Percentiles rank a stretch among this genome's conserved stretches.
Conservation (phyloP, 1,140 invertebrate species). For the Chelonus insularis region DNA sequence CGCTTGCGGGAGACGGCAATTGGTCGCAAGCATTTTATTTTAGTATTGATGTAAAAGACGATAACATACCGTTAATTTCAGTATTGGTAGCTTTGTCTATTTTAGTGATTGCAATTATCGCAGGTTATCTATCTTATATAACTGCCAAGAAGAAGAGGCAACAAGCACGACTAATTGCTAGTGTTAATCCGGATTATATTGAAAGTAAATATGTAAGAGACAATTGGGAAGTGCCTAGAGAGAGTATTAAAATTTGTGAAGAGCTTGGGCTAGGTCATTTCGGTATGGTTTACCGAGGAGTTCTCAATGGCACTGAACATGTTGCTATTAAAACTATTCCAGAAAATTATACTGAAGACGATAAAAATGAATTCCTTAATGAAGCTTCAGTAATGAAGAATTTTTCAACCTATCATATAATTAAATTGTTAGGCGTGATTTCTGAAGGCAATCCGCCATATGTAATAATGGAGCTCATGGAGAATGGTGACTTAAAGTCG, state of each 20-base stretch:
- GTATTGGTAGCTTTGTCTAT: conserved; percentile 17
- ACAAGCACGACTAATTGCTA: conserved; percentile 47
- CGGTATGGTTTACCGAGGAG: conserved; percentile 69
- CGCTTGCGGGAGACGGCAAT: conserved; percentile 64
- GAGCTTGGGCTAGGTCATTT: conserved; percentile 73
- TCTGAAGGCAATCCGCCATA: conserved; percentile 67
- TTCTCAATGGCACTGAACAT: conserved; percentile 47
- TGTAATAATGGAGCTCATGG: conserved; percentile 80
- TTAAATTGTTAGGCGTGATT: conserved; percentile 73
- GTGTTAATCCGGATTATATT: conserved; percentile 52
- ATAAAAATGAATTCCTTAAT: conserved; percentile 67
- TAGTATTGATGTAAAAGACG: conserved; percentile 30
- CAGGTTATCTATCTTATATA: conserved; percentile 14
- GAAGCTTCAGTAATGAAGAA: conserved; percentile 72
- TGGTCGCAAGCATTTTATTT: conserved; percentile 53
- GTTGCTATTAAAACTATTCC: conserved; percentile 73
- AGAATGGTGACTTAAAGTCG: conserved; percentile 71
- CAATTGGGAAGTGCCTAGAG: conserved; percentile 69
- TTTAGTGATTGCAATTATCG: not conserved
- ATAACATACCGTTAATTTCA: conserved; percentile 25
- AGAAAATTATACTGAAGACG: conserved; percentile 58
- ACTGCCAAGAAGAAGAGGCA: conserved; percentile 32
- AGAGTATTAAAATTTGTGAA: conserved; percentile 62
- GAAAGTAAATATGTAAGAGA: conserved; percentile 64
- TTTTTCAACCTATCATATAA: conserved; percentile 65